Evolutionary conservation across 2,113 vertebrate species (phyloP), one percentile per base, ranked within the genome.

Genomic region (Lucifuga dentata): DNA sequence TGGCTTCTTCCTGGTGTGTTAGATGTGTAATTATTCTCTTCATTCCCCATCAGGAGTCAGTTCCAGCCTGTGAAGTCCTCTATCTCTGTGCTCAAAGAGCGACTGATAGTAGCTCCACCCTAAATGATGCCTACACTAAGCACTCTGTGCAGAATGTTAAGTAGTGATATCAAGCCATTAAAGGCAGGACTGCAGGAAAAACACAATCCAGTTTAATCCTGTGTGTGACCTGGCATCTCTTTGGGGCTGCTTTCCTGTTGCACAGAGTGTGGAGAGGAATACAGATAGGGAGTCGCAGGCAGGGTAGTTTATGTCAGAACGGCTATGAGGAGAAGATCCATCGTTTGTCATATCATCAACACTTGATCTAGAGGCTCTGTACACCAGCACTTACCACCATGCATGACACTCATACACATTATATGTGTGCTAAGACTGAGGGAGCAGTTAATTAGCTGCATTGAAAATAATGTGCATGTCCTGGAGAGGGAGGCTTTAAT

Each of bases 211-310:
- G 88, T 91, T 90, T 91, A 91, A 91, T 91, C 90, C 90, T 86
- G 88, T 83, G 90, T 91, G 89, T 91, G 90, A 91, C 90, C 90
- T 90, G 90, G 90, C 90, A 91, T 91, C 90, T 90, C 89, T 91
- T 89, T 90, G 86, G 88, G 90, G 89, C 90, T 90, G 89, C 86
- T 88, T 90, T 90, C 89, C 90, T 90, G 90, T 90, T 91, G 89
- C 89, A 86, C 75, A 12, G 86, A 69, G 88, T 84, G 85, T 90
- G 89, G 88, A 59, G 88, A 79, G 86, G 90, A 91, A 91, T 90
- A 91, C 88, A 89, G 90, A 91, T 89, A 53, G 82, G 84, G 40
- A 78, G 76, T 71, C 29, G 64, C 74, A 80, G 87, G 85, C 84
- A 73, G 67, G 76, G 76, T 81, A 72, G 78, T 88, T 88, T 76